Evolutionary conservation across 2,113 vertebrate genomes (phyloP).

Genomic region (Macquaria ambigua): DNA sequence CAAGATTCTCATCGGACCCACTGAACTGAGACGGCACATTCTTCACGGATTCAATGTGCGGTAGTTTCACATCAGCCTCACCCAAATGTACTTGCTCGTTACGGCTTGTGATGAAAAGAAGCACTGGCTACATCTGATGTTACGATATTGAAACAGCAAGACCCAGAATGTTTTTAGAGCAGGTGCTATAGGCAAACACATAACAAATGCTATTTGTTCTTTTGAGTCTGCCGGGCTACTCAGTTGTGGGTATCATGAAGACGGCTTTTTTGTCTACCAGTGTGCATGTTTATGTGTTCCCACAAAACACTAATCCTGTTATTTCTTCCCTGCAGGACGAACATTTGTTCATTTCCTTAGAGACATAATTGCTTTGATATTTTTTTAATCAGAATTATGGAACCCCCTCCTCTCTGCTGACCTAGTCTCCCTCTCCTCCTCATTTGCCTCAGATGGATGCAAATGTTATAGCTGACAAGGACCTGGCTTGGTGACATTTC

Average conservation of each 20-base stretch:
- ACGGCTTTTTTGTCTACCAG: slow-evolving; percentile 6
- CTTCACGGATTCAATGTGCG: slow-evolving; percentile 31
- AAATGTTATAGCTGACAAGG: slow-evolving; percentile 34
- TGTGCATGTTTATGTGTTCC: slow-evolving; percentile 1
- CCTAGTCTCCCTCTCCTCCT: slow-evolving; percentile 29
- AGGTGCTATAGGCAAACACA: slow-evolving; percentile 9
- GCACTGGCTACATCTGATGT: slow-evolving; percentile 22
- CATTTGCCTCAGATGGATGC: slow-evolving; percentile 50
- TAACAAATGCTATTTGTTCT: slow-evolving; percentile 36
- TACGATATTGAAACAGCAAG: slow-evolving; percentile 2
- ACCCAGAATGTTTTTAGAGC: slow-evolving; percentile 21
- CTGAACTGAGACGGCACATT: slow-evolving; percentile 45
- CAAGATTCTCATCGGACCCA: slow-evolving; percentile 42
- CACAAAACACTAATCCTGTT: slow-evolving; percentile 15
- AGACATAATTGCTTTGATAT: slow-evolving; percentile 7
- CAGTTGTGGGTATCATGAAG: neutral
- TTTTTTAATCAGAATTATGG: slow-evolving; percentile 1
- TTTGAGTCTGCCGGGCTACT: slow-evolving; percentile 5
- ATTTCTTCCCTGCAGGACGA: neutral
- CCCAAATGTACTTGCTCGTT: slow-evolving; percentile 18
- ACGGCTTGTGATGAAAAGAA: slow-evolving; percentile 33
- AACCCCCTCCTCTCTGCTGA: slow-evolving; percentile 31
- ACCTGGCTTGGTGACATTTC: slow-evolving; percentile 23
- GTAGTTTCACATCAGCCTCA: slow-evolving; percentile 12
- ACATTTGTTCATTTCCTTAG: slow-evolving; percentile 1